These are phyloP conservation scores for Sylvilagus bachmani DNA, from an alignment of 2,113 vertebrate species.

Conservation along the genomic window DNA sequence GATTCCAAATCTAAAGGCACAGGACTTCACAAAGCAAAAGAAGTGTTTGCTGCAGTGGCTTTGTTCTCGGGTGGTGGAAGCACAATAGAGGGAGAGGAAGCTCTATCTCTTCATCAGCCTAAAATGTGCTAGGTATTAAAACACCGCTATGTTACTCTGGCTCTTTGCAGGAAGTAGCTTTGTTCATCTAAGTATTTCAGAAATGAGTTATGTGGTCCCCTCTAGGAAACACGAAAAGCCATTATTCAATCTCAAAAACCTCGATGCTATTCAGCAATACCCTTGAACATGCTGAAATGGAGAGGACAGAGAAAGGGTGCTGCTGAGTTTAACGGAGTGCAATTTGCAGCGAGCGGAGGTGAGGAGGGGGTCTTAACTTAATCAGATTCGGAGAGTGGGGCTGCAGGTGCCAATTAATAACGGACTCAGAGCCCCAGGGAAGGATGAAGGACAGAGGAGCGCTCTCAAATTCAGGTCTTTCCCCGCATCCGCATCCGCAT, in stretches of 20 bases:
- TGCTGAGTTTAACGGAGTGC: slow-evolving; percentile 33
- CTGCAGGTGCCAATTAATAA: slow-evolving; percentile 26
- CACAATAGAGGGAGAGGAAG: neutral
- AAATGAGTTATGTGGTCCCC: slow-evolving; percentile 75
- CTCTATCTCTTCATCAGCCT: neutral
- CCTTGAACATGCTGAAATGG: slow-evolving; percentile 25
- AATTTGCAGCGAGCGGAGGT: slow-evolving; percentile 26
- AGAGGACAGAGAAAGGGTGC: slow-evolving; percentile 18
- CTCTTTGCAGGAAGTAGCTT: slow-evolving; percentile 47
- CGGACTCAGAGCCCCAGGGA: neutral
- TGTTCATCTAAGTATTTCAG: slow-evolving; percentile 77
- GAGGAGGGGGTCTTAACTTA: slow-evolving; percentile 32
- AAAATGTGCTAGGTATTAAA: slow-evolving; percentile 55
- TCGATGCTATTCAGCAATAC: slow-evolving; percentile 68
- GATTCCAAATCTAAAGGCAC: slow-evolving; percentile 51
- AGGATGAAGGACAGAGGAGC: slow-evolving; percentile 1
- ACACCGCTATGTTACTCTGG: slow-evolving; percentile 44
- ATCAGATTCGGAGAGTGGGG: neutral
- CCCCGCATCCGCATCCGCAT: neutral
- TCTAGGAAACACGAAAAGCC: slow-evolving; percentile 67
- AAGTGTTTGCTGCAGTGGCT: slow-evolving; percentile 32
- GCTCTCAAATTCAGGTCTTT: slow-evolving; percentile 36
- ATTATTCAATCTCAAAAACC: slow-evolving; percentile 77
- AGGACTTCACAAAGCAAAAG: slow-evolving; percentile 44
- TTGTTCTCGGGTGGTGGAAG: slow-evolving; percentile 66